Base-by-base conservation (phyloP, 2,888 invertebrate genomes). In the Cerceris ruficornis region DNA sequence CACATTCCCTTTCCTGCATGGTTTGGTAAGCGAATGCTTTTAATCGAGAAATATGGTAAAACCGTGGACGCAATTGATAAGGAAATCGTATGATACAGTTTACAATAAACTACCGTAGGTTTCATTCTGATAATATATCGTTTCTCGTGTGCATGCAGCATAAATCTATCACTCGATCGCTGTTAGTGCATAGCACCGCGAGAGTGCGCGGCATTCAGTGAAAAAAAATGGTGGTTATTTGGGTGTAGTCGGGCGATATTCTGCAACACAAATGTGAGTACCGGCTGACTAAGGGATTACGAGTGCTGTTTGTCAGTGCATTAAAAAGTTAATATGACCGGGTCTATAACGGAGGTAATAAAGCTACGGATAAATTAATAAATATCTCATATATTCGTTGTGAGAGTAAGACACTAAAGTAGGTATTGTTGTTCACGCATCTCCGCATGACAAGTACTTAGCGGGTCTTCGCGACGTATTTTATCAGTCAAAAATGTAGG, bases 161-260 rank as follows among this genome's bases (percentile, higher is more conserved):
- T 61, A 46, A 78, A 62, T 67, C 62, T 57, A 62, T 64, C 59
- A 62, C 69, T 76, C 78, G 70, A 65, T 80, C 61, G 64, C 74
- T 17, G 68, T 75, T 75, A 59, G 43, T 79, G 69, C 84, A 86
- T 87, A 87, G 85, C 82, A 76, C 86, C 87, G 78, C 73, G 14
- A 87, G 87, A 74, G 83, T 59, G 87, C 86, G 86, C 78, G 54
- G 72, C 73, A 68, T 66, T 68, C 73, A 81, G 80, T 80, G 65
- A 77, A 85, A 88, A 88, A 91, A 90, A 90, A 91, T 91, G 91
- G 90, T 90, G 89, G 90, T 90, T 88, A 90, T 90, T 91, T 90
- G 91, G 90, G 91, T 91, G 91, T 91, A 90, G 90, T 90, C 90
- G 89, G 87, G 87, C 85, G 86, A 82, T 87, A 87, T 87, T 87